Evolutionary conservation across 2,113 vertebrate species (phyloP).

Genomic region (Progne subis): DNA sequence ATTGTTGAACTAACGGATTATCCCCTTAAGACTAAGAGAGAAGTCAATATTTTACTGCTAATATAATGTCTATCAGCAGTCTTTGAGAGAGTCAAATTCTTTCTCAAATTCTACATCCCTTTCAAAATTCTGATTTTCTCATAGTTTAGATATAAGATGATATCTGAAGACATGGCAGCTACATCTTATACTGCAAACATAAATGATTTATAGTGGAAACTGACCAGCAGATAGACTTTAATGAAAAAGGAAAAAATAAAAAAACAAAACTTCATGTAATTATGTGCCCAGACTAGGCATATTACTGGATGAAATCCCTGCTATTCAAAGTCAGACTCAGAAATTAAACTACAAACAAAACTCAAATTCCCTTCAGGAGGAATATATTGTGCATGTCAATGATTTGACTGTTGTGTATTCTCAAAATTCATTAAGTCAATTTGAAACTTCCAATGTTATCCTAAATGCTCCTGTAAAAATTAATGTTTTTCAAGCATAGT

Average conservation of each 20-base stretch:
- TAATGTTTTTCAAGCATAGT: background rate
- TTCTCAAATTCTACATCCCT: background rate
- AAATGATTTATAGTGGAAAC: background rate
- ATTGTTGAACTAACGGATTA: background rate
- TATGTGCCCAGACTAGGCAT: background rate
- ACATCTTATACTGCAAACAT: background rate
- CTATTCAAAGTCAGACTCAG: background rate
- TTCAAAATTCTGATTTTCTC: background rate
- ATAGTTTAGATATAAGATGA: background rate
- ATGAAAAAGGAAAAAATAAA: background rate
- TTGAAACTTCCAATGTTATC: background rate
- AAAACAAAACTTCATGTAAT: background rate
- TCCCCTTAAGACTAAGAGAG: background rate
- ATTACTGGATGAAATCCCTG: background rate
- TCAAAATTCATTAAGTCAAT: background rate
- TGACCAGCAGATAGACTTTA: background rate
- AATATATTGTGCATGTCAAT: background rate
- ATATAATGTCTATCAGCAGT: background rate
- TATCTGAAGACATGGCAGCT: background rate
- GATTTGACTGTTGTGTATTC: background rate
- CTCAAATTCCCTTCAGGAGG: background rate
- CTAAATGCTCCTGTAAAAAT: background rate
- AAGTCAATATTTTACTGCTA: background rate
- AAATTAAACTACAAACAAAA: background rate
- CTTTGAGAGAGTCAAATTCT: background rate